A percentile compares a stretch with the other conserved stretches of the same genome.
phyloP scores from a whole-genome alignment of 2,797 vertebrate genomes.

The Siniperca obscura region DNA sequence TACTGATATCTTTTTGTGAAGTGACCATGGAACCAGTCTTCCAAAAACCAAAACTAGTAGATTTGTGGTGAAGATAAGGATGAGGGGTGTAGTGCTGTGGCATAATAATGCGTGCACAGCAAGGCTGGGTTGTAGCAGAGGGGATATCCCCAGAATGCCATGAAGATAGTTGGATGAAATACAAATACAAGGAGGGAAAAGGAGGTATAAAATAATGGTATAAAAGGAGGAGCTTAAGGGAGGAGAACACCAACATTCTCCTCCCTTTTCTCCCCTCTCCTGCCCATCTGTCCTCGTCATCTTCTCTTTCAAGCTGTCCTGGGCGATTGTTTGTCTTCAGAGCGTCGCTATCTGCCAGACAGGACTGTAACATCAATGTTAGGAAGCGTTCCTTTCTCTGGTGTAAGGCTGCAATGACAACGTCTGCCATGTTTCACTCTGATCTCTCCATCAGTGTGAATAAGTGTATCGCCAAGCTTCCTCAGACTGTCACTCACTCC shows the following conservation, averaged over 20 bases:
- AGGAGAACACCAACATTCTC: slow-evolving; percentile 15
- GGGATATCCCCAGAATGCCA: neutral
- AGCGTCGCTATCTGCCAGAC: slow-evolving; percentile 66
- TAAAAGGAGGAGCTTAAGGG: slow-evolving; percentile 35
- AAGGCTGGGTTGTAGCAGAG: neutral
- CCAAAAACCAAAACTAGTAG: neutral
- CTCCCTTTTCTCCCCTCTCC: slow-evolving; percentile 31
- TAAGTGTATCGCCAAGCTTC: slow-evolving; percentile 75
- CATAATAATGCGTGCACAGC: neutral
- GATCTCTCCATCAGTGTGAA: slow-evolving; percentile 86
- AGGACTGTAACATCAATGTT: slow-evolving; percentile 70
- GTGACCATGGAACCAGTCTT: neutral
- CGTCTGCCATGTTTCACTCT: slow-evolving; percentile 83
- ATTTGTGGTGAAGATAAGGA: neutral
- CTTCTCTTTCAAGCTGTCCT: slow-evolving; percentile 55
- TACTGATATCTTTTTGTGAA: neutral
- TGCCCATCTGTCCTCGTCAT: slow-evolving; percentile 43
- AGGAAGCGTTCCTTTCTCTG: slow-evolving; percentile 75
- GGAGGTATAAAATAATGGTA: neutral
- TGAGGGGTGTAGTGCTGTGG: neutral
- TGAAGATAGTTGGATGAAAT: neutral
- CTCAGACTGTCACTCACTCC: slow-evolving; percentile 85
- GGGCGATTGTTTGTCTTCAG: slow-evolving; percentile 67
- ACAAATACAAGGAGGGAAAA: neutral
- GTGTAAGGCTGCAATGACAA: slow-evolving; percentile 81